These are phyloP conservation scores for Enteromius viviparus DNA, from an alignment of 2,797 vertebrate genomes.

Conservation along the genomic window DNA sequence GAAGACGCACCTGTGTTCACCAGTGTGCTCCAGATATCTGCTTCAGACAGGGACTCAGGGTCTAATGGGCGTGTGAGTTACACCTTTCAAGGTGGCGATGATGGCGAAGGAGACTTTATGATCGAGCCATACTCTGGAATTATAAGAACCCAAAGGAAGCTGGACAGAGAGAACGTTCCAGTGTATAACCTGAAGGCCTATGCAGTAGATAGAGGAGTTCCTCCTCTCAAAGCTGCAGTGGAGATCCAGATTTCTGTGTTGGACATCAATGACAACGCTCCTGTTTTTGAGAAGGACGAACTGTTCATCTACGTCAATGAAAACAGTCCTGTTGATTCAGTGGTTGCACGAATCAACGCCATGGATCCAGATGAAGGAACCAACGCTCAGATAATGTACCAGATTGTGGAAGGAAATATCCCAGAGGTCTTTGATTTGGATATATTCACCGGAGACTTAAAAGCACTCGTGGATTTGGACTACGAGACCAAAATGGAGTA, in stretches of 20 bases:
- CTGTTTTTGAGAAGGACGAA: constrained; percentile 93
- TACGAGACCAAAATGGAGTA: constrained; percentile 92
- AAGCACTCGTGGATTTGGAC: constrained; percentile 89
- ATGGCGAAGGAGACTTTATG: constrained; percentile 93
- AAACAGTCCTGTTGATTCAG: constrained; percentile 91
- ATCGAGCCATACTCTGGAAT: constrained; percentile 93
- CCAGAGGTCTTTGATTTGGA: constrained; percentile 95
- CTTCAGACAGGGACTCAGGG: constrained; percentile 89
- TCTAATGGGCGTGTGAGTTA: constrained; percentile 90
- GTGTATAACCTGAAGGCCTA: constrained; percentile 89
- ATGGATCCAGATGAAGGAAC: constrained; percentile 92
- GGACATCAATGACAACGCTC: constrained; percentile 97
- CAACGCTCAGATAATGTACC: constrained; percentile 98
- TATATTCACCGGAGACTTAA: constrained; percentile 92
- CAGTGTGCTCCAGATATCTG: constrained; percentile 94
- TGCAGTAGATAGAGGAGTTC: constrained; percentile 89
- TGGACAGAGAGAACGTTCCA: constrained; percentile 93
- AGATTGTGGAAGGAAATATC: constrained; percentile 95
- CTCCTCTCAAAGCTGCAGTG: constrained; percentile 86
- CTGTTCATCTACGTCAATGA: constrained; percentile 90
- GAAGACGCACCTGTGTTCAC: constrained; percentile 90
- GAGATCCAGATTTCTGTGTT: constrained; percentile 87
- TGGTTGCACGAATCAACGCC: constrained; percentile 89
- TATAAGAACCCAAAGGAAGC: constrained; percentile 88
- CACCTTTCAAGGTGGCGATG: constrained; percentile 91